A percentile compares a stretch with the other conserved stretches of the same genome.
Conservation (phyloP, 2,113 vertebrate genomes). For the Papio anubis region DNA sequence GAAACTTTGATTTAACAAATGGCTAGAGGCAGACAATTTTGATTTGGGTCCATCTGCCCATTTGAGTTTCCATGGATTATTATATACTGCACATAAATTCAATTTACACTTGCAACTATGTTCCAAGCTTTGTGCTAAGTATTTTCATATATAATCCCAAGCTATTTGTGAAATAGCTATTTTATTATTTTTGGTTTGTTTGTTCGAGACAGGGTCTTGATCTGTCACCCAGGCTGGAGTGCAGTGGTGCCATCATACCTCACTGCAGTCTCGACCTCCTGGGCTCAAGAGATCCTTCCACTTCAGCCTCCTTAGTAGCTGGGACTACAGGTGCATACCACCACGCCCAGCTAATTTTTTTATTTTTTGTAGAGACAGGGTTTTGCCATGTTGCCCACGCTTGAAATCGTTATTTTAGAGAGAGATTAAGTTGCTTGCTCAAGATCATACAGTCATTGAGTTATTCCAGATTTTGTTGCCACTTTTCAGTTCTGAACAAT, state of each 20-base stretch:
- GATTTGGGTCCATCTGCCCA: background rate
- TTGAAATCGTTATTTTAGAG: background rate
- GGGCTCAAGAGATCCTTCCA: background rate
- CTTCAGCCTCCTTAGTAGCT: background rate
- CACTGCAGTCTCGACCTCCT: background rate
- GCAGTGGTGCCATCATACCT: background rate
- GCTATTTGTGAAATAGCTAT: background rate
- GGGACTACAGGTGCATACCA: background rate
- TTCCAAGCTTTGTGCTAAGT: background rate
- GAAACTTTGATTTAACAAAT: constrained; percentile 26
- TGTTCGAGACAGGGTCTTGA: background rate
- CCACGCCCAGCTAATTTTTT: background rate
- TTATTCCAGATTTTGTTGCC: background rate
- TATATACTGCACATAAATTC: background rate
- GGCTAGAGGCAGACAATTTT: background rate
- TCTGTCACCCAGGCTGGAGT: background rate
- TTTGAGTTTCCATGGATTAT: background rate
- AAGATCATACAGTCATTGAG: background rate
- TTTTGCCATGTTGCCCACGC: background rate
- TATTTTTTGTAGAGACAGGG: background rate
- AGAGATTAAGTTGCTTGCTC: background rate
- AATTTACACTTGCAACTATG: background rate
- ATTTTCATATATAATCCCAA: background rate
- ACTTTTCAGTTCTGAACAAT: background rate
- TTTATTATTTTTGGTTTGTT: background rate